Percentiles rank a stretch among this genome's conserved stretches.
Evolutionary conservation across 2,797 vertebrate species (phyloP).

Genomic region (Lacerta bilineata): DNA sequence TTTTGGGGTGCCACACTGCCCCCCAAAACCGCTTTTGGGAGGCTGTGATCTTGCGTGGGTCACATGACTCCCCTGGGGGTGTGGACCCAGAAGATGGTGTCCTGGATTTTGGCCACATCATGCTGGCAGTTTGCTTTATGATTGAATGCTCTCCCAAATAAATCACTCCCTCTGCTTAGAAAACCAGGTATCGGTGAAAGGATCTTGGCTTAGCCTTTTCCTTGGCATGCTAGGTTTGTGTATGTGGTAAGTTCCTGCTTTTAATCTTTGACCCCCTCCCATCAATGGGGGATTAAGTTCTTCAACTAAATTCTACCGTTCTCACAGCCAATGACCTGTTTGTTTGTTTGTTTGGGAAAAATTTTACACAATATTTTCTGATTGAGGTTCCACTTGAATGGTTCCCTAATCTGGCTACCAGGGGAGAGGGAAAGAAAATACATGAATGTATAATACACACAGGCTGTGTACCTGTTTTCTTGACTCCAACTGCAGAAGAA

Average conservation of each 20-base stretch:
- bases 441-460: neutral
- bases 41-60: too few relatives aligned
- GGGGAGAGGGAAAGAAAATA: neutral
- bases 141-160: neutral
- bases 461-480: neutral
- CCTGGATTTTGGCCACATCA: too few relatives aligned
- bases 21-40: too few relatives aligned
- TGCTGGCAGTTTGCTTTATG: neutral
- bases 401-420: neutral
- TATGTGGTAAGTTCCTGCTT: neutral
- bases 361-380: neutral
- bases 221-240: neutral
- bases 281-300: too few relatives aligned
- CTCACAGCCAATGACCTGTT: neutral
- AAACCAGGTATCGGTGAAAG: neutral
- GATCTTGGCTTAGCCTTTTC: neutral
- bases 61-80: too few relatives aligned
- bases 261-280: neutral
- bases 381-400: neutral
- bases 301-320: neutral
- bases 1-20: too few relatives aligned
- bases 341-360: neutral
- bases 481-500: neutral
- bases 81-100: too few relatives aligned
- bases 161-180: neutral